Percentiles rank a stretch among this genome's conserved stretches.
phyloP scores from a whole-genome alignment of 2,113 vertebrate genomes.

The Gorilla gorilla region DNA sequence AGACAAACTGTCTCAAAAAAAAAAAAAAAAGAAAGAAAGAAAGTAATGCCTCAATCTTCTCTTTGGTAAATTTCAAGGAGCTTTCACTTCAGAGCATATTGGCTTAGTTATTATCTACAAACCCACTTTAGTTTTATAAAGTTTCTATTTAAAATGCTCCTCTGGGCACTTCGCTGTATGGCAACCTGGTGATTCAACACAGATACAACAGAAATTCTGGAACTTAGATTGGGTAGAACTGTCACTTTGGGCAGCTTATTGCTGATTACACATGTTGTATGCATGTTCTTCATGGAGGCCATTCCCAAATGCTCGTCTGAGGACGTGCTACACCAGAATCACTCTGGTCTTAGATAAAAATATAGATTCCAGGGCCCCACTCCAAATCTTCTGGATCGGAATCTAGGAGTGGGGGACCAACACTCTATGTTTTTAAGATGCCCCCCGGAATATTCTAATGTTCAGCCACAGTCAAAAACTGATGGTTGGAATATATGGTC shows the following conservation, averaged over 20 bases:
- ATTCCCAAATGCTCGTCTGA: neutral
- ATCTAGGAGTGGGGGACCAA: neutral
- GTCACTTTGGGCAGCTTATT: neutral
- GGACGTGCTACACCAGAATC: neutral
- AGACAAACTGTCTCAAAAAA: too few relatives aligned
- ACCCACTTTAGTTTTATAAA: conserved; percentile 10
- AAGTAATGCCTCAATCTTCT: neutral
- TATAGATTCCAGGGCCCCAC: neutral
- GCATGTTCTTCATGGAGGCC: neutral
- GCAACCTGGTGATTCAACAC: neutral
- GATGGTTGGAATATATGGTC: neutral
- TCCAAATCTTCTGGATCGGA: conserved; percentile 1
- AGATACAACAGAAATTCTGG: neutral
- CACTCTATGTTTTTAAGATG: neutral
- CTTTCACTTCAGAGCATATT: neutral
- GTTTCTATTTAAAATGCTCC: conserved; percentile 8
- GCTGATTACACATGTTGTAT: neutral
- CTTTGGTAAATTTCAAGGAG: neutral
- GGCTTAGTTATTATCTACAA: neutral
- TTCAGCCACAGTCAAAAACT: neutral
- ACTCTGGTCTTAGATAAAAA: neutral
- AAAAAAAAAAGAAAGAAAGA: too few relatives aligned
- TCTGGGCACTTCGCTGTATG: neutral
- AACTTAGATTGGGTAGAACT: neutral
- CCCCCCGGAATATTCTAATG: neutral